Percentiles rank a stretch among this genome's conserved stretches.
Conservation (phyloP, 2,797 vertebrate genomes). For the Eurystomus glaucurus region DNA sequence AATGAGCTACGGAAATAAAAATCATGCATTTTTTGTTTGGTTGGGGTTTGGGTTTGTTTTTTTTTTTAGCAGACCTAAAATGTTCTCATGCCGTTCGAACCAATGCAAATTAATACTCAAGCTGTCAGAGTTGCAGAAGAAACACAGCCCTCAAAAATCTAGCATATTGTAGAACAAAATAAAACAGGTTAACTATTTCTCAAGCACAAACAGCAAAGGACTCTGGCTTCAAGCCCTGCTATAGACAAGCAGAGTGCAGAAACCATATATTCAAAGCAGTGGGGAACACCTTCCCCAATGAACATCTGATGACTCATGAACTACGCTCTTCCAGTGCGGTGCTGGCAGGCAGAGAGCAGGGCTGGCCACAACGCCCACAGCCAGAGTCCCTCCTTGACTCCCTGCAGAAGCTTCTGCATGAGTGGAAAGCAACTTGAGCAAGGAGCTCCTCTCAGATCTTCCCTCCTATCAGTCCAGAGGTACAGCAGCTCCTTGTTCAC, state of each 20-base stretch:
- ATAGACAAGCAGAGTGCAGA: neutral
- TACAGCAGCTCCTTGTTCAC: neutral
- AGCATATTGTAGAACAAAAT: neutral
- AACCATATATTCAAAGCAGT: accelerated
- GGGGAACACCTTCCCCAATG: accelerated
- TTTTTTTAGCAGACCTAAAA: neutral
- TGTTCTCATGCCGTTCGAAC: accelerated
- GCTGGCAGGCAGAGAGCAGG: neutral
- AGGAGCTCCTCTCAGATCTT: accelerated
- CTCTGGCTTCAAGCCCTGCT: neutral
- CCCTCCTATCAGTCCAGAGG: accelerated
- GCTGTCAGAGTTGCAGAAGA: neutral
- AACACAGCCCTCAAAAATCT: neutral
- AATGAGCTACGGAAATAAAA: neutral
- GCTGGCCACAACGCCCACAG: accelerated
- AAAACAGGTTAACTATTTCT: neutral
- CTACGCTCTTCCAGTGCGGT: accelerated
- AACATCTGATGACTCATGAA: accelerated
- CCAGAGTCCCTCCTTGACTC: accelerated
- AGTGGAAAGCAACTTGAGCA: neutral
- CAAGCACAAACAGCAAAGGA: neutral
- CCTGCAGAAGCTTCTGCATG: neutral
- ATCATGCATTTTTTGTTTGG: accelerated
- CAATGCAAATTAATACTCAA: neutral
- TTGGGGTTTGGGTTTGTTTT: neutral